Percentiles rank a stretch among this genome's conserved stretches.
phyloP scores from a whole-genome alignment of 2,797 vertebrate genomes.

The Enteromius unitaeniatus region DNA sequence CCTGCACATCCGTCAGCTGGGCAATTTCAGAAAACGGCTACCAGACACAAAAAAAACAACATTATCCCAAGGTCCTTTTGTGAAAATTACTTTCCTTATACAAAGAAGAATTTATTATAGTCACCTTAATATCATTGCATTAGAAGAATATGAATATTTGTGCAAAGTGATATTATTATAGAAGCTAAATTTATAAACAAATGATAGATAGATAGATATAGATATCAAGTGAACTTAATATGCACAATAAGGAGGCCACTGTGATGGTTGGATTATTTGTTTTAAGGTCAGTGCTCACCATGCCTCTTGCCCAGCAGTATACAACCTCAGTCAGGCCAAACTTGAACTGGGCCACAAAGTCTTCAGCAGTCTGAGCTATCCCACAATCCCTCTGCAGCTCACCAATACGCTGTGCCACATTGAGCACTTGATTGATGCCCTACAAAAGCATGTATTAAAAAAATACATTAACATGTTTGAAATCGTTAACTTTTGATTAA shows the following conservation, averaged over 20 bases:
- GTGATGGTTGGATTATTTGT: not conserved
- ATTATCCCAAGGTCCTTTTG: not conserved
- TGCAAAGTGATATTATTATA: not conserved
- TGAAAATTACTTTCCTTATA: not conserved
- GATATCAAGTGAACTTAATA: not conserved
- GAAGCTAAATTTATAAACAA: not conserved
- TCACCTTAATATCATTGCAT: not conserved
- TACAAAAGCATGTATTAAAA: conserved; percentile 57
- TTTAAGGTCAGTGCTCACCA: conserved; percentile 78
- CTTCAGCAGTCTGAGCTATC: conserved; percentile 85
- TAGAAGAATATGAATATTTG: not conserved
- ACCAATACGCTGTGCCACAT: conserved; percentile 85
- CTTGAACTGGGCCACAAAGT: conserved; percentile 89
- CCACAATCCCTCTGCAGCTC: conserved; percentile 87
- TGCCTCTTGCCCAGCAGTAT: conserved; percentile 93
- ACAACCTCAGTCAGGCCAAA: conserved; percentile 93
- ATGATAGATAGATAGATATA: too few relatives aligned
- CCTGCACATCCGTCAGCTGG: conserved; percentile 87
- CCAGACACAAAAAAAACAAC: conserved; percentile 9
- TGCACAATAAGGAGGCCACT: not conserved
- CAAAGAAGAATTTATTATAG: not conserved
- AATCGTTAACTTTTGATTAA: not conserved
- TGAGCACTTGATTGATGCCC: conserved; percentile 83
- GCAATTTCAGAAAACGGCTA: conserved; percentile 91
- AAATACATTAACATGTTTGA: not conserved